Base-by-base conservation (phyloP, 2,888 invertebrate species). In the Polymixis flavicincta region DNA sequence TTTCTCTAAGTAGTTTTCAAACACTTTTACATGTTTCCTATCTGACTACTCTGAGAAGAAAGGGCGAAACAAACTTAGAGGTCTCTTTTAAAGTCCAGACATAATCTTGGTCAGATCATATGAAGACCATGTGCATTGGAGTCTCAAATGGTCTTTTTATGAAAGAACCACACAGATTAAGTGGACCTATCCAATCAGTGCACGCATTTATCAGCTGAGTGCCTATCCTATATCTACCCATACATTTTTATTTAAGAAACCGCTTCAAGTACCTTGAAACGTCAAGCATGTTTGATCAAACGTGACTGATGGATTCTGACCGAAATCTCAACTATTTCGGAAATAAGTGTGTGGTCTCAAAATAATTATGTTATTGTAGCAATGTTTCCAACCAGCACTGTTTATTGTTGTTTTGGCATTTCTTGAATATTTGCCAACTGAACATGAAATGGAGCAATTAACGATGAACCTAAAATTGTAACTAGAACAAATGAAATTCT, bases 281-380 rank as follows among this genome's bases (percentile, higher is more conserved):
- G 88, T 79, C 90, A 82, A 81, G 75, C 77, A 78, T 86, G 85
- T 89, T 89, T 86, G 87, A 87, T 80, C 82, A 84, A 63, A 66
- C 66, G 74, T 89, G 90, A 90, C 79, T 80, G 90, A 88, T 87
- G 85, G 71, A 66, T 67, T 79, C 76, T 85, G 85, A 83, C 82
- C 86, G 73, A 83, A 74, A 85, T 89, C 82, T 85, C 60, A 74
- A 48, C 67, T 65, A 52, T 73, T 82, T 71, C 64, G 54, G n/a
- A 66, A 32, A 60, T 57, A 32, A 68, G 55, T 60, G 19, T 45
- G 37, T 59, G 45, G 48, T 71, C 57, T 54, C 64, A 76, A 84
- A 80, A 84, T 69, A 69, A 73, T 73, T n/a, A 71, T 74, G 59
- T 80, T 80, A 69, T 74, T 79, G 68, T 80, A 57, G 64, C 52